Evolutionary conservation across 2,113 vertebrate genomes (phyloP), one percentile per base, ranked within the genome.

Genomic region (Dascyllus trimaculatus): DNA sequence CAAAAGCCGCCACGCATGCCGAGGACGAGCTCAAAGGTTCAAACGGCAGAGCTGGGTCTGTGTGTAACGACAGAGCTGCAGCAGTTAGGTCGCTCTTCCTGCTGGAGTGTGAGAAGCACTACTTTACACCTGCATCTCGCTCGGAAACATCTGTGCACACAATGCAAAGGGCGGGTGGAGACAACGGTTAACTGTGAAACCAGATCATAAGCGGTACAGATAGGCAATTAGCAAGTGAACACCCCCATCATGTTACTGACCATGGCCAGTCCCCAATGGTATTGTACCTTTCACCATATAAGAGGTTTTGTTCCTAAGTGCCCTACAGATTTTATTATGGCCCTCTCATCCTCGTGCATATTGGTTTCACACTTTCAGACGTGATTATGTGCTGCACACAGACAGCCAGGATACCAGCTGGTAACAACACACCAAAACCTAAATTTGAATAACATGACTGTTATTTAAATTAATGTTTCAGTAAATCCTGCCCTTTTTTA

Each of bases 101-200:
- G 89, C 82, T 75, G 75, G 75, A 75, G 84, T 75, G 78, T 35
- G 68, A 87, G 77, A 78, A 80, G 61, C 70, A 52, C 60, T 10
- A 75, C 73, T 63, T 74, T 71, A 88, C 89, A 93, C 91, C 88
- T 92, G 91, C 88, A 49, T 21, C 72, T 82, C 13, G 21, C 87
- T 51, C 78, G 64, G 81, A 89, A 91, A 91, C 90, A 93, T 91
- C 90, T 91, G 91, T 81, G 82, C 78, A 26, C 83, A 75, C 74
- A 84, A 88, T 69, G 80, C 71, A 86, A 85, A 74, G 64, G 70
- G 78, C 49, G 76, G 85, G 59, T 22, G 69, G 49, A 62, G 80
- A 74, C 73, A 64, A 85, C 80, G 48, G 76, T 86, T 81, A 67
- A 67, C 78, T 84, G 84, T 89, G 88, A 90, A 91, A 91, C 80